Conservation (phyloP, 1,140 invertebrate species). For the Caligus rogercresseyi region DNA sequence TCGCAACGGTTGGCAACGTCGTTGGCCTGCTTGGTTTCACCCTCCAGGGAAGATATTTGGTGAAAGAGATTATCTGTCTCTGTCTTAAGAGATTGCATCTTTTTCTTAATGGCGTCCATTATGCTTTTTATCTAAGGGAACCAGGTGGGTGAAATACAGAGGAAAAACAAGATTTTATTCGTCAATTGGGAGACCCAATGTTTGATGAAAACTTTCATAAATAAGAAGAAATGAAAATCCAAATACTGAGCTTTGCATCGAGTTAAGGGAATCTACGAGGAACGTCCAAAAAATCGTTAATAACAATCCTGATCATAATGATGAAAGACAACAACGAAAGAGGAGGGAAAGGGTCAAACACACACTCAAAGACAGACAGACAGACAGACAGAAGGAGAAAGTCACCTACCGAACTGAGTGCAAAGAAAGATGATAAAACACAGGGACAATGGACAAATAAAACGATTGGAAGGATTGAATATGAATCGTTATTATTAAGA, state of each 20-base stretch:
- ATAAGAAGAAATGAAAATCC: not conserved
- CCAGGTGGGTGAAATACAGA: not conserved
- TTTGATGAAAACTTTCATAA: too few species aligned
- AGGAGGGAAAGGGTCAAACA: not conserved
- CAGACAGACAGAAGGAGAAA: too few species aligned
- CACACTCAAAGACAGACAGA: too few species aligned
- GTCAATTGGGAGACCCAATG: not conserved
- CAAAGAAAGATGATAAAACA: not conserved
- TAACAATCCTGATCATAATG: too few species aligned
- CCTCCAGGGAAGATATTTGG: constrained; percentile 3
- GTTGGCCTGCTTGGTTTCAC: constrained; percentile 2
- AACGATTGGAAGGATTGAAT: too few species aligned
- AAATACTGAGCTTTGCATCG: not conserved
- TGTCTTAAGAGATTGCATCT: constrained; percentile 17
- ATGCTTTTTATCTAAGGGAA: not conserved
- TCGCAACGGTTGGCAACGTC: constrained; percentile 14
- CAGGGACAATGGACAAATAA: too few species aligned
- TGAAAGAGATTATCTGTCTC: constrained; percentile 16
- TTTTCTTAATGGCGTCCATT: constrained; percentile 18
- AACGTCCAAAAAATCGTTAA: not conserved
- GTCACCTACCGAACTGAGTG: too few species aligned
- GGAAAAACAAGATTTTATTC: not conserved
- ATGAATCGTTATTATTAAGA: too few species aligned
- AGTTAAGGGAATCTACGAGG: not conserved
- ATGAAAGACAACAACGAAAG: not conserved